Base-by-base conservation (phyloP, 2,113 vertebrate species). In the Solea solea region DNA sequence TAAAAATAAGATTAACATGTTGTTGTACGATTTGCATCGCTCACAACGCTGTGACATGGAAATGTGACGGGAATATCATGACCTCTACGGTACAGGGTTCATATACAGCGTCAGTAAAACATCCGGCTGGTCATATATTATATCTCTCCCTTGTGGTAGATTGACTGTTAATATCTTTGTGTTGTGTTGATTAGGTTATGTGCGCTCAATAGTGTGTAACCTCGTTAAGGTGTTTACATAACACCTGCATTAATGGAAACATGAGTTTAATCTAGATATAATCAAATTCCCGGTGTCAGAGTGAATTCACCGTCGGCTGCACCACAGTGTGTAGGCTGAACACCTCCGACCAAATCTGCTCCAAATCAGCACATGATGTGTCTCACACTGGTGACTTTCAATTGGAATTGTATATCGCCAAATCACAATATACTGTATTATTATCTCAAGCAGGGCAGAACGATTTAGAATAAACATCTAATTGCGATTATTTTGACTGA, bases 221-320 rank as follows among this genome's bases (percentile, higher is more conserved):
- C 76, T 67, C 67, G 57, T 84, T 74, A 78, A 14, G 34, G 50
- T 78, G 44, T 74, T 84, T 71, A 77, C 11, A 14, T 57, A 44
- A 51, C 62, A 64, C 58, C 46, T 68, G 57, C 63, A 56, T 48
- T 56, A 74, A 74, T 66, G n/a, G 54, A 66, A 61, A 67, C 10
- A 25, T 49, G n/a, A 10, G 28, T 15, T 52, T 81, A 74, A 64
- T 76, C 6, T 63, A 41, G 41, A 69, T 67, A 5, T 59, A 71
- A 81, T 78, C 34, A 63, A 51, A 77, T 76, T 21, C 69, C n/a
- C 58, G n/a, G n/a, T 34, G 27, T 50, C 9, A 42, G 53, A 54
- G 56, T 56, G 16, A 27, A 59, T 45, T 49, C 49, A 12, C 14
- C n/a, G 64, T 46, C 56, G 65, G 54, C 15, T 49, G 42, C 59